phyloP scores from a whole-genome alignment of 2,888 invertebrate species.

The Drosophila kambysellisi region DNA sequence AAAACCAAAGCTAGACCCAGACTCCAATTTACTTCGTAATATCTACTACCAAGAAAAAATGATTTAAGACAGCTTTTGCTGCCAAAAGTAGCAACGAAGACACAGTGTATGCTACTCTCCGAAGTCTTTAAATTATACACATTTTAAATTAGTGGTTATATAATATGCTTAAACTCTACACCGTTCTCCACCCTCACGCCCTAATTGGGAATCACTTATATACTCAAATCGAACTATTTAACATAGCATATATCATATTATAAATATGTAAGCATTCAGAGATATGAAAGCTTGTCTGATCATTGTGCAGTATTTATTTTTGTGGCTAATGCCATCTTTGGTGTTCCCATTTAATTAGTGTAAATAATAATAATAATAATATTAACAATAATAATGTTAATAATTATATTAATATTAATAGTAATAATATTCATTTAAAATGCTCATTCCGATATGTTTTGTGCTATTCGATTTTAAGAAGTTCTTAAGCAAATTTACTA shows the following conservation, averaged over 20 bases:
- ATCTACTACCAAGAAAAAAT: conserved; percentile 35
- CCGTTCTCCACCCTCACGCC: neutral
- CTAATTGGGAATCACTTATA: neutral
- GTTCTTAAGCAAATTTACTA: neutral
- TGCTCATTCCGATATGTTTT: neutral
- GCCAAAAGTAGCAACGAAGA: conserved; percentile 9
- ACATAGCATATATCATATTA: neutral
- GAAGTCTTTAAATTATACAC: conserved; percentile 36
- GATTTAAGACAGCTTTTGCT: conserved; percentile 27
- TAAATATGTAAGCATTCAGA: neutral
- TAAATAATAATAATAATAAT: neutral
- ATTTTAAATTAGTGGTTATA: conserved; percentile 36
- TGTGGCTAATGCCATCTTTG: neutral
- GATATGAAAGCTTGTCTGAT: neutral
- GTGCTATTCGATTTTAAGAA: neutral
- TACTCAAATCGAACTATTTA: neutral
- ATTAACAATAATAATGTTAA: neutral
- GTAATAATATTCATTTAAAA: neutral
- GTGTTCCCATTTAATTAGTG: neutral
- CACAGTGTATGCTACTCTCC: conserved; percentile 12
- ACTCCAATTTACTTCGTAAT: conserved; percentile 36
- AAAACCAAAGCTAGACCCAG: conserved; percentile 44
- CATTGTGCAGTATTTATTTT: neutral
- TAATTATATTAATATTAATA: neutral
- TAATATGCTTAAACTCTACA: neutral